Base-by-base conservation (phyloP, 2,113 vertebrate genomes). In the Salvelinus sp. region DNA sequence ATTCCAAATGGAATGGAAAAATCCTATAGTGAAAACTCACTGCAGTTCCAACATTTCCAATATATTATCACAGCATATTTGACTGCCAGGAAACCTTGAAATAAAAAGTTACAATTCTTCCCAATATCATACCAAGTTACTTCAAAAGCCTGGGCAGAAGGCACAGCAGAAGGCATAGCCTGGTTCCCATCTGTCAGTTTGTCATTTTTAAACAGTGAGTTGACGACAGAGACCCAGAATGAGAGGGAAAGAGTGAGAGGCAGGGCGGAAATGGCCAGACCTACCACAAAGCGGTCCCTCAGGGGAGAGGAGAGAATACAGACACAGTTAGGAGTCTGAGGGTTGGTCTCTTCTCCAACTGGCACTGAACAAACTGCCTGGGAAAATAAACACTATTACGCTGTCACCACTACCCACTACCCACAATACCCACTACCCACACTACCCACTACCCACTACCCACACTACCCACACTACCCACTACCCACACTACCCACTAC, bases 1-100 rank as follows among this genome's bases (percentile, higher is more conserved):
- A 25, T 28, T 28, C 64, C 16, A 62, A 83, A 75, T 76, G 2
- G 18, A n/a, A 76, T 67, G 67, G 69, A 78, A 81, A 70, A 72
- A 50, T 10, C n/a, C 4, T 72, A 3, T 5, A 66, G 4, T 14
- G 64, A 14, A 28, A 66, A 13, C 60, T 44, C 70, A 79, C 76
- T 73, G 76, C 64, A 66, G 62, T 28, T 65, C 30, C 62, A 62
- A 72, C 67, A 68, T 69, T 64, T 74, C 76, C 76, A 73, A 33
- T 25, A 14, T 57, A 64, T 65, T 18, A 76, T 81, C 66, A 48
- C 25, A 33, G 67, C 71, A 57, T 47, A 70, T 28, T 25, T 10
- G 0, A 10, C 58, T 67, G 76, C 84, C 80, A 79, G 38, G 57
- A 62, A 47, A 77, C 70, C 75, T 74, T 74, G 47, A 30, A 70